Base-by-base conservation (phyloP, 2,113 vertebrate species). In the Barbus barbus region DNA sequence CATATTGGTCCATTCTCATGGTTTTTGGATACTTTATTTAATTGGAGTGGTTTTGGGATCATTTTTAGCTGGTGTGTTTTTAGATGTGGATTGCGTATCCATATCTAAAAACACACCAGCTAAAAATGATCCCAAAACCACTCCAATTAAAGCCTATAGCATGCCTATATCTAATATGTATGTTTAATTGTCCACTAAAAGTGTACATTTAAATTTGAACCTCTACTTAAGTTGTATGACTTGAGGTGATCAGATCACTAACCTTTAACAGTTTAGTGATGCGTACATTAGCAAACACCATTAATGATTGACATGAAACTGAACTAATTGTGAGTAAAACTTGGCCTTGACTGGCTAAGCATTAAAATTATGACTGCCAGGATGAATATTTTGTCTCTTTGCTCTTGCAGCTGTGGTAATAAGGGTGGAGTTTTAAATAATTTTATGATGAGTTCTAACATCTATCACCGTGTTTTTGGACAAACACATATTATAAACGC, bases 241-340 rank as follows among this genome's bases (percentile, higher is more conserved):
- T 71, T 24, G 20, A 12, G 11, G 11, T 71, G 20, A 41, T 41
- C 11, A 71, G n/a, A n/a, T 71, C 67, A 71, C 22, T 7, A 71
- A 71, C 4, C 67, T 9, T 38, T 38, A 71, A 36, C 36, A 72
- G 13, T 73, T 73, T 9, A 73, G 38, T 44, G n/a, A 46, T 3
- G 22, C n/a, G 2, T 73, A 41, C 33, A 73, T 78, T 58, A 36
- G 31, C 8, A 78, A 78, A 78, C 28, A 13, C 9, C 4, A 65
- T 12, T 65, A 46, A 65, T 65, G 16, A 44, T 0, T 80, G 78
- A 65, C 78, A 80, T 63, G 38, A 18, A 80, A 46, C 31, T 76
- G 24, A 65, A 24, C 36, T 46, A 78, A 58, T 38, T 79, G 16
- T 11, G 58, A 20, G 14, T 12, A 61, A 79, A 18, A 65, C 4